A percentile compares a stretch with the other conserved stretches of the same genome.
Evolutionary conservation across 1,140 invertebrate genomes (phyloP).

Genomic region (Brachionus plicatilis): DNA sequence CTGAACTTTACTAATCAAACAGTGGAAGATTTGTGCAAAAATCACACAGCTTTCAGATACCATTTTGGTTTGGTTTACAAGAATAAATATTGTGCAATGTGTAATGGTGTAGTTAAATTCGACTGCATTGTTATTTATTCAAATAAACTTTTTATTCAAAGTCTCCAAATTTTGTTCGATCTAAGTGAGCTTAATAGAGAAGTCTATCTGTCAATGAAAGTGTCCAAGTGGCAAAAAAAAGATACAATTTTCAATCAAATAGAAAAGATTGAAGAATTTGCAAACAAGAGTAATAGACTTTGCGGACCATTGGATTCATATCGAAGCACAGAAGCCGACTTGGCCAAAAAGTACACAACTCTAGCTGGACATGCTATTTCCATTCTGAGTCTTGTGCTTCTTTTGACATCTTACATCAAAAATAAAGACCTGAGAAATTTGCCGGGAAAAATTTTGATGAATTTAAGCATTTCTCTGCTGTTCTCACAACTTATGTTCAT

Average conservation of each 20-base stretch:
- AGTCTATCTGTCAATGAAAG: neutral
- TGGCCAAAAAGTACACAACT: neutral
- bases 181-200: neutral
- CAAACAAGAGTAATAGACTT: neutral
- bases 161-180: neutral
- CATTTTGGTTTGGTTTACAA: neutral
- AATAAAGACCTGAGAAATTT: constrained; percentile 18
- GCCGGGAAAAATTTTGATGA: constrained; percentile 34
- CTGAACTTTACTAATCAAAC: neutral
- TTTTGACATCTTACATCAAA: neutral
- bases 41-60: neutral
- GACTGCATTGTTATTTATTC: neutral
- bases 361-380: neutral
- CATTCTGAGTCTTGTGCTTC: neutral
- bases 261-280: neutral
- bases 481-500: constrained; percentile 11
- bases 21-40: neutral
- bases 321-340: neutral
- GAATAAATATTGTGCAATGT: neutral
- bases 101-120: neutral
- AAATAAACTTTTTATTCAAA: neutral
- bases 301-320: neutral
- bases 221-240: neutral
- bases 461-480: neutral
- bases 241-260: neutral